Evolutionary conservation across 2,888 invertebrate genomes (phyloP).

Genomic region (Alloscopus bannaensis): DNA sequence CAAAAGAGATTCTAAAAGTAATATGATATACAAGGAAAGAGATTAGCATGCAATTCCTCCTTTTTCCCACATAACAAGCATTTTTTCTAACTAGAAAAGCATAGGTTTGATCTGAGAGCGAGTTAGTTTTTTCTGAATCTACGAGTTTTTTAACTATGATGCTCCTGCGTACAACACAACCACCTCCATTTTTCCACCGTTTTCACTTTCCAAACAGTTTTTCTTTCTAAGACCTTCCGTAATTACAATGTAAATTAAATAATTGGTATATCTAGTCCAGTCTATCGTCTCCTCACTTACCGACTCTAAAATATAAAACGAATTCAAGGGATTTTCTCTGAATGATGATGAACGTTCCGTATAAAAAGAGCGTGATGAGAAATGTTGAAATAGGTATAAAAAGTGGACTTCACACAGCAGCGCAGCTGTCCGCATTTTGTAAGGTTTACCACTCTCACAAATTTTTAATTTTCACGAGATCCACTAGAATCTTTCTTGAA

Average conservation of each 20-base stretch:
- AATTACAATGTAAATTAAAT: conserved; percentile 53
- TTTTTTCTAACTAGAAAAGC: too few relatives aligned
- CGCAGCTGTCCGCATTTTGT: conserved; percentile 42
- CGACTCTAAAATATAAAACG: too few relatives aligned
- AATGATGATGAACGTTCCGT: too few relatives aligned
- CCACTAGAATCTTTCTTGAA: conserved; percentile 8
- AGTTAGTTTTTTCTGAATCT: too few relatives aligned
- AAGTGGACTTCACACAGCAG: conserved; percentile 16
- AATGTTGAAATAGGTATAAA: conserved; percentile 29
- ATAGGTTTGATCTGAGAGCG: too few relatives aligned
- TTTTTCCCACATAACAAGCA: conserved; percentile 60
- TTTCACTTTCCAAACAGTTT: not conserved
- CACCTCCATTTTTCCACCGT: not conserved
- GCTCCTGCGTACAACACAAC: too few relatives aligned
- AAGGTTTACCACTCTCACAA: conserved; percentile 40
- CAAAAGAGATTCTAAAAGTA: conserved; percentile 21
- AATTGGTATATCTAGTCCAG: conserved; percentile 37
- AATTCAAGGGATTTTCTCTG: not conserved
- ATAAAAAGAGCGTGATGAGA: conserved; percentile 56
- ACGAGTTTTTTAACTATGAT: too few relatives aligned
- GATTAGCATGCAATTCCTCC: conserved; percentile 61
- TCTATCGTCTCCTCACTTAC: too few relatives aligned
- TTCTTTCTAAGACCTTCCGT: conserved; percentile 24
- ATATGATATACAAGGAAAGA: conserved; percentile 37
- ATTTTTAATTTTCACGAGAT: conserved; percentile 52